Conservation (phyloP, 1,140 invertebrate species). For the Ostrea denselamellosa region DNA sequence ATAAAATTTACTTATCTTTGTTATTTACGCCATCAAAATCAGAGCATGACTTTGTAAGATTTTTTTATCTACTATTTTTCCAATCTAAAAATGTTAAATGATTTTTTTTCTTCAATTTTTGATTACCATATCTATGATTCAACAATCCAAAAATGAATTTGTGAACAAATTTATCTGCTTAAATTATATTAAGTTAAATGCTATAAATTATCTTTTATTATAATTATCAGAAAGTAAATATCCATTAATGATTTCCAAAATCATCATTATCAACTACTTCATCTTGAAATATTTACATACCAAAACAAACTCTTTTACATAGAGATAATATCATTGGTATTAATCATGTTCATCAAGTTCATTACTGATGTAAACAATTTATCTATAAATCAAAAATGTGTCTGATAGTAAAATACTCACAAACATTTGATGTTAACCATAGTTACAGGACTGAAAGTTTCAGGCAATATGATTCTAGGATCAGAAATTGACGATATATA, state of each 20-base stretch:
- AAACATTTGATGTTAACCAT: background rate
- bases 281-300: too few relatives aligned
- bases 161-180: background rate
- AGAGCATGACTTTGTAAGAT: background rate
- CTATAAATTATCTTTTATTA: too few relatives aligned
- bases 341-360: too few relatives aligned
- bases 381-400: too few relatives aligned
- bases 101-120: background rate
- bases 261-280: too few relatives aligned
- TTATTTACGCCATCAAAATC: background rate
- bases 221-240: too few relatives aligned
- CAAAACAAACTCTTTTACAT: too few relatives aligned
- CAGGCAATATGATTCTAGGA: background rate
- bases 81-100: background rate
- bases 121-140: background rate
- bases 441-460: slow-evolving; percentile 3
- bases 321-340: too few relatives aligned
- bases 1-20: background rate
- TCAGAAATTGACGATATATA: background rate
- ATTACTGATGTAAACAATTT: too few relatives aligned
- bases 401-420: background rate
- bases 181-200: too few relatives aligned
- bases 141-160: background rate
- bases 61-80: background rate
- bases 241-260: too few relatives aligned